Conservation (phyloP, 2,113 vertebrate species). For the Daboia siamensis region DNA sequence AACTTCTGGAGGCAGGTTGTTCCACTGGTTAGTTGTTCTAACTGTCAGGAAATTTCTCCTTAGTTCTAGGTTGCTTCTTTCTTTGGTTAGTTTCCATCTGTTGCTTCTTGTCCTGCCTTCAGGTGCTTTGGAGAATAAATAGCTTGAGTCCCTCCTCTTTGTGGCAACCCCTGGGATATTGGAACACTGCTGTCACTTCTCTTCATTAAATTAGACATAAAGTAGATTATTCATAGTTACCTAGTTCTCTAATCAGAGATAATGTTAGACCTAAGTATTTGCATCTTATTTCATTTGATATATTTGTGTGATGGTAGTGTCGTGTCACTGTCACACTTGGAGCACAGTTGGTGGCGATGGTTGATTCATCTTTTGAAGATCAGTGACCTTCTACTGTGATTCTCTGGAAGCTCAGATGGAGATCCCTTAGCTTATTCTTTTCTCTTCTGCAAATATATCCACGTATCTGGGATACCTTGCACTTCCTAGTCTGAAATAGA, state of each 20-base stretch:
- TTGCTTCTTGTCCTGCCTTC: too few relatives aligned
- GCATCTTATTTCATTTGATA: neutral
- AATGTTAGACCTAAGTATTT: neutral
- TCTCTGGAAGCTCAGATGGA: neutral
- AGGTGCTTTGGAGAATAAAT: too few relatives aligned
- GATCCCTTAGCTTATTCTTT: neutral
- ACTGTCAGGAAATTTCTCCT: too few relatives aligned
- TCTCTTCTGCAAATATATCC: neutral
- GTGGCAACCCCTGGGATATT: too few relatives aligned
- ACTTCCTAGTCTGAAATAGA: neutral
- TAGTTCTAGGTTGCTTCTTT: too few relatives aligned
- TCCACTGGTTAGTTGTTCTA: too few relatives aligned
- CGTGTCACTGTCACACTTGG: neutral
- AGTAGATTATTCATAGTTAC: too few relatives aligned
- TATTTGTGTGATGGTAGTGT: neutral
- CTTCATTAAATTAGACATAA: too few relatives aligned
- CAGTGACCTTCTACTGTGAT: neutral
- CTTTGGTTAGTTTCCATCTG: fast-evolving
- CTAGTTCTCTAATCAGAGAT: too few relatives aligned
- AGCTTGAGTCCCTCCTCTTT: too few relatives aligned
- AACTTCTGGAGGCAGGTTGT: too few relatives aligned
- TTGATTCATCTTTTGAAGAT: neutral
- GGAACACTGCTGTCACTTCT: too few relatives aligned
- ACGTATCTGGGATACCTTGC: neutral
- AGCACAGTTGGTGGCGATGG: neutral